Evolutionary conservation across 2,797 vertebrate species (phyloP).

Genomic region (Myoxocephalus aenaeus): DNA sequence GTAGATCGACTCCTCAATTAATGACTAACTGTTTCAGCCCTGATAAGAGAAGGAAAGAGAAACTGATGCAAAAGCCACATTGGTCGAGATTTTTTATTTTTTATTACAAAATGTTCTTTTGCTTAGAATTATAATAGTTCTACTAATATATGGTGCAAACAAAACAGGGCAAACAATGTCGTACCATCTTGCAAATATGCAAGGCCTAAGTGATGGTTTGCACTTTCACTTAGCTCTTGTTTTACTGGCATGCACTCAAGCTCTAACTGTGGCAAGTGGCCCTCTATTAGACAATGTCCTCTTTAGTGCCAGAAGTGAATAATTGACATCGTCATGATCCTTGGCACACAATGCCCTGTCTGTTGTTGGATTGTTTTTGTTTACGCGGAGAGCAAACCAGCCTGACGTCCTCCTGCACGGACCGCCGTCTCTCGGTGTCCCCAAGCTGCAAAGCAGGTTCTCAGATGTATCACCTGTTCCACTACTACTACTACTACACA

Average conservation of each 20-base stretch:
- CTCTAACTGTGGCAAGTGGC: slow-evolving; percentile 69
- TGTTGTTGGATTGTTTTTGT: slow-evolving; percentile 75
- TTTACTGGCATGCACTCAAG: slow-evolving; percentile 60
- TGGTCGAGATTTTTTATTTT: not conserved
- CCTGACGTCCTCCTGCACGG: slow-evolving; percentile 35
- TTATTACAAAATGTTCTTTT: not conserved
- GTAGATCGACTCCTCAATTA: not conserved
- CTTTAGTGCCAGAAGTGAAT: slow-evolving; percentile 75
- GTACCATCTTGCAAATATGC: slow-evolving; percentile 12
- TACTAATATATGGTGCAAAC: not conserved
- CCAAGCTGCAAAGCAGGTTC: slow-evolving; percentile 70
- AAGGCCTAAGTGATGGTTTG: slow-evolving; percentile 8
- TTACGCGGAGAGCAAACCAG: slow-evolving; percentile 47
- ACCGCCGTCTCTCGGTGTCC: slow-evolving; percentile 14
- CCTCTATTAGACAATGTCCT: slow-evolving; percentile 76
- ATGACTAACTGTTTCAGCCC: not conserved
- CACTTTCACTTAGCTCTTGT: slow-evolving; percentile 58
- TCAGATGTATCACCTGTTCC: slow-evolving; percentile 48
- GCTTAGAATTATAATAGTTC: not conserved
- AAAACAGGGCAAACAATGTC: not conserved
- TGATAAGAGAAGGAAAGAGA: not conserved
- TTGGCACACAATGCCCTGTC: slow-evolving; percentile 64
- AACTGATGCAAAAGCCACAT: not conserved
- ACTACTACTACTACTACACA: too few relatives aligned
- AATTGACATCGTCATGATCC: slow-evolving; percentile 80